A percentile compares a stretch with the other conserved stretches of the same genome.
These are phyloP conservation scores for Heliconius charithonia DNA, from an alignment of 2,888 invertebrate species.

Conservation along the genomic window DNA sequence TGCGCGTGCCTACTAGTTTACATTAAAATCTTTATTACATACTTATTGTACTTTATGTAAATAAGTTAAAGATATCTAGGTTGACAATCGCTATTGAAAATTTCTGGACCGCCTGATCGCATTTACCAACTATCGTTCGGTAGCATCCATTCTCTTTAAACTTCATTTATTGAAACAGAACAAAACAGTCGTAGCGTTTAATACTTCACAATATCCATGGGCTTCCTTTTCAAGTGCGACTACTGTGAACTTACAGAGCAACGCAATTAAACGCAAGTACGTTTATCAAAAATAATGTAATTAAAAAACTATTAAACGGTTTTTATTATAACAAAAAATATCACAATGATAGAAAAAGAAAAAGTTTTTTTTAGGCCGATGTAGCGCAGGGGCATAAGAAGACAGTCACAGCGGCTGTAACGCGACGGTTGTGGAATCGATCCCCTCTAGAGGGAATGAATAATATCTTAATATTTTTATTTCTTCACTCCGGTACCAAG, in stretches of 20 bases:
- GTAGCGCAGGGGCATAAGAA: too few species aligned
- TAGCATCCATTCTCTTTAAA: slow-evolving; percentile 25
- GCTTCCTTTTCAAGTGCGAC: slow-evolving; percentile 22
- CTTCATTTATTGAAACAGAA: slow-evolving; percentile 32
- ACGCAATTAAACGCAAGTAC: slow-evolving; percentile 34
- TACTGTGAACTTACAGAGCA: slow-evolving; percentile 34
- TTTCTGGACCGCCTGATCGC: slow-evolving; percentile 40
- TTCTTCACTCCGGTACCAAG: too few species aligned
- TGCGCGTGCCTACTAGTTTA: too few species aligned
- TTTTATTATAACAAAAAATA: slow-evolving; percentile 39
- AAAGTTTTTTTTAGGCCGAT: too few species aligned
- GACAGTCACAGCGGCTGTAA: too few species aligned
- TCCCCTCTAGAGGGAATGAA: too few species aligned
- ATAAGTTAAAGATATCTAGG: slow-evolving; percentile 37
- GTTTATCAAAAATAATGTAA: slow-evolving; percentile 40
- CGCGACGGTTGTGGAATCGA: too few species aligned
- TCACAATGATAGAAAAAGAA: too few species aligned
- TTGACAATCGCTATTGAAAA: slow-evolving; percentile 30
- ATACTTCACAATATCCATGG: slow-evolving; percentile 30
- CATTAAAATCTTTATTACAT: too few species aligned
- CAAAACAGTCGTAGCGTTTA: slow-evolving; percentile 23
- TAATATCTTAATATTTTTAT: too few species aligned
- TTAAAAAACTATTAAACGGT: slow-evolving; percentile 36
- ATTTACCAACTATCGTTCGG: slow-evolving; percentile 39
- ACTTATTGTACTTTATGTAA: slow-evolving; percentile 63